Base-by-base conservation (phyloP, 1,140 invertebrate genomes). In the Ptiloglossa arizonensis region DNA sequence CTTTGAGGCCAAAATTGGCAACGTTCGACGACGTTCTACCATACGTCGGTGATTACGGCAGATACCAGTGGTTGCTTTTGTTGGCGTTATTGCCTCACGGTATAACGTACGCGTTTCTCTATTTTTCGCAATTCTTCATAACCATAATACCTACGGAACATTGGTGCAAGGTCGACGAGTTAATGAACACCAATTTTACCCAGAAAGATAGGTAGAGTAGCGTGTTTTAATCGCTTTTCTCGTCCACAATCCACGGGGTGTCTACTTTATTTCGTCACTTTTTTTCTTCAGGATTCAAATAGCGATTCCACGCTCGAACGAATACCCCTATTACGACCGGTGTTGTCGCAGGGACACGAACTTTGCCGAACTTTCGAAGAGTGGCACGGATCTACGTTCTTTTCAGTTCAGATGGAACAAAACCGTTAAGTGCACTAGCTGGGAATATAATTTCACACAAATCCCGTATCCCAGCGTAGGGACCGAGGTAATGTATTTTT, bases 31-130 rank as follows among this genome's bases (percentile, higher is more conserved):
- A 94, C 44, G 84, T 94, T 3, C 71, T 94, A 35, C 89, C 91
- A 1, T 86, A 91, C 32, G 91, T 94, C 24, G 94, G 94, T 0
- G 93, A 94, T 73, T 94, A 94, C 79, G 94, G 94, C 44, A 88
- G 77, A 72, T 95, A 94, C 72, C 94, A 95, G 74, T 90, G 93
- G 80, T 70, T 90, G n/a, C 83, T 94, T 8, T 91, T 94, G 24
- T 38, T 93, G 1, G 83, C 90, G 0, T 75, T 93, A 13, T 75
- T 92, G 68, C 92, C 92, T 0, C 92, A 89, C 59, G 89, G 87
- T 60, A 63, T 91, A 1, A 86, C 86, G 0, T 93, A 92, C 38
- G 87, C 88, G 35, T 91, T 86, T 24, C 80, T 92, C 1, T 92
- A 92, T 52, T 93, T 93, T 79, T 91, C 90, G 19, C 92, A 93